These are phyloP conservation scores for Atherinomorus stipes DNA, from an alignment of 2,113 vertebrate species.

Conservation along the genomic window DNA sequence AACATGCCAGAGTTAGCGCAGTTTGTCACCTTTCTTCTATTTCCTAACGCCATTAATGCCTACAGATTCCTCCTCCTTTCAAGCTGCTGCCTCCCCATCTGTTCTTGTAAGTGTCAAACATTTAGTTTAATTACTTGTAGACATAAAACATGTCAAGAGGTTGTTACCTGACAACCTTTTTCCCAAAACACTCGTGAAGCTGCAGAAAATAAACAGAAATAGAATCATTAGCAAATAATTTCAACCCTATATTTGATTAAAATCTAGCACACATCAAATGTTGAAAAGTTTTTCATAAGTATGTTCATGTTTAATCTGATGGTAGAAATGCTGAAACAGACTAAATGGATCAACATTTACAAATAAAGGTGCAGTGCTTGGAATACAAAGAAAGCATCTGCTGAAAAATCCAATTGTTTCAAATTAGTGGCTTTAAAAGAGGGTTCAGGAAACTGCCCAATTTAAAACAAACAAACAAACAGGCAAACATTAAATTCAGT, in stretches of 20 bases:
- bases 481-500: too few relatives aligned
- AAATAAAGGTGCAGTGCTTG: too few relatives aligned
- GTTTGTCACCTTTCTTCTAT: slow-evolving; percentile 34
- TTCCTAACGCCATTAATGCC: slow-evolving; percentile 40
- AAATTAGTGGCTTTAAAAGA: too few relatives aligned
- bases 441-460: too few relatives aligned
- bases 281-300: too few relatives aligned
- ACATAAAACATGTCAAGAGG: slow-evolving; percentile 28
- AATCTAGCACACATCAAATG: neutral
- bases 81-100: slow-evolving; percentile 25
- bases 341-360: too few relatives aligned
- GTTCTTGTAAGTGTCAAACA: slow-evolving; percentile 30
- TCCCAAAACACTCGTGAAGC: neutral
- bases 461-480: too few relatives aligned
- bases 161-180: slow-evolving; percentile 7
- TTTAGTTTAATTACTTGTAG: slow-evolving; percentile 18
- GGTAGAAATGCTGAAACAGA: too few relatives aligned
- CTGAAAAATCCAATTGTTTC: too few relatives aligned
- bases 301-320: too few relatives aligned
- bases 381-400: too few relatives aligned
- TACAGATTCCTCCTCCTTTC: slow-evolving; percentile 26
- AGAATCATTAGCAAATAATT: neutral
- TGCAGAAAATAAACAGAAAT: neutral
- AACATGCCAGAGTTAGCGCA: slow-evolving; percentile 32
- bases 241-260: neutral